A percentile compares a stretch with the other conserved stretches of the same genome.
phyloP scores from a whole-genome alignment of 1,140 invertebrate genomes.

The Cherax destructor region DNA sequence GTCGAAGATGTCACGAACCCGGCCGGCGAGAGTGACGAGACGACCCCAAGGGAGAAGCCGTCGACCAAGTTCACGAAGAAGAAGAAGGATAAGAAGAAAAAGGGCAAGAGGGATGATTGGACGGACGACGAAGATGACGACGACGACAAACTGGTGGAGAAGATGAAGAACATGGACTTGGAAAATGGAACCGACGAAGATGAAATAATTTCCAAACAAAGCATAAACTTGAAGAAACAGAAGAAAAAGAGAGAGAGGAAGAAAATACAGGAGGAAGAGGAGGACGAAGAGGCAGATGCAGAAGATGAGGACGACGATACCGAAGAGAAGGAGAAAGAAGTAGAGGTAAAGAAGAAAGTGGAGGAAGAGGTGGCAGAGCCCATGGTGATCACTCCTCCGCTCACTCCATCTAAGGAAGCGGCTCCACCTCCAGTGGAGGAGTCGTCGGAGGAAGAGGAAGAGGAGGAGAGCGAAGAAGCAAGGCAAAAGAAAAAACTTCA shows the following conservation, averaged over 20 bases:
- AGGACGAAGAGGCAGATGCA: constrained; percentile 15
- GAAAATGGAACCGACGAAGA: constrained; percentile 23
- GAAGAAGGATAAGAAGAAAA: constrained; percentile 69
- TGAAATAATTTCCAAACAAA: constrained; percentile 22
- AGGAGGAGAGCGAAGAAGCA: constrained; percentile 54
- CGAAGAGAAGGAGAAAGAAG: not conserved
- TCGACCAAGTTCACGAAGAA: constrained; percentile 36
- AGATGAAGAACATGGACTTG: constrained; percentile 53
- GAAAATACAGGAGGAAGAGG: constrained; percentile 30
- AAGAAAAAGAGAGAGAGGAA: constrained; percentile 39
- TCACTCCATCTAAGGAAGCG: not conserved
- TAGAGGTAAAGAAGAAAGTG: constrained; percentile 14
- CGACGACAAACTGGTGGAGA: constrained; percentile 70
- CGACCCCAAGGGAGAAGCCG: constrained; percentile 36
- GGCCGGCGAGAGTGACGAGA: constrained; percentile 16
- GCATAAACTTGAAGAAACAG: constrained; percentile 32
- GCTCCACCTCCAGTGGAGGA: not conserved
- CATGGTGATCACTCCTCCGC: not conserved
- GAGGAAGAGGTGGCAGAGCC: not conserved
- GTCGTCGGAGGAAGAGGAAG: constrained; percentile 21
- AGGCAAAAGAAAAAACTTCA: constrained; percentile 58
- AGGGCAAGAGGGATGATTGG: constrained; percentile 65
- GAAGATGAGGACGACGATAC: not conserved
- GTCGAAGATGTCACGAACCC: constrained; percentile 26
- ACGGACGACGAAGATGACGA: constrained; percentile 64